Conservation (phyloP, 2,113 vertebrate genomes). For the Oreochromis aureus region DNA sequence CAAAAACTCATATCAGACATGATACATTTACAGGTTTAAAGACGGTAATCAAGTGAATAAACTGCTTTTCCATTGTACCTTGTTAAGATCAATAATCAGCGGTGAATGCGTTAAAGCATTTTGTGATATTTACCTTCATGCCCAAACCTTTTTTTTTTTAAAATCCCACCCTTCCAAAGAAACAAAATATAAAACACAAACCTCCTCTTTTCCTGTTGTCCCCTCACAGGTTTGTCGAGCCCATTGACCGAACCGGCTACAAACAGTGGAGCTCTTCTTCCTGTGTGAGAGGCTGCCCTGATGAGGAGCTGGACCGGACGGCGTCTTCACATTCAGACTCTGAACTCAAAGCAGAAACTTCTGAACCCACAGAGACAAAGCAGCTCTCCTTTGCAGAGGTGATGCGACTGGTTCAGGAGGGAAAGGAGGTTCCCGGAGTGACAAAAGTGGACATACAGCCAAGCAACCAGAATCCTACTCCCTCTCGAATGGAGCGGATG, state of each 20-base stretch:
- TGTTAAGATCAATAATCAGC: background rate
- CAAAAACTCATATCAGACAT: background rate
- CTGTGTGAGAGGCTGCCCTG: background rate
- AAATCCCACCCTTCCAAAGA: background rate
- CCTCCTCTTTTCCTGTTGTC: background rate
- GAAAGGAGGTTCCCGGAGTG: slow-evolving; percentile 69
- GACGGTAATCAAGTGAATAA: background rate
- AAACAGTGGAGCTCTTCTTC: slow-evolving; percentile 26
- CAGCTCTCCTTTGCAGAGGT: slow-evolving; percentile 71
- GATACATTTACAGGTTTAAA: background rate
- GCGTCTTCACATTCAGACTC: background rate
- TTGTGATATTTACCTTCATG: background rate
- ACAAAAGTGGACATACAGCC: slow-evolving; percentile 58
- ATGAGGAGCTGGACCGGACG: background rate
- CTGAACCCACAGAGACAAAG: background rate
- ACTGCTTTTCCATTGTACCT: background rate
- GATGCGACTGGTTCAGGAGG: slow-evolving; percentile 69
- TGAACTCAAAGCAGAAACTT: background rate
- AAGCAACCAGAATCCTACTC: slow-evolving; percentile 63
- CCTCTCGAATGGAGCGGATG: slow-evolving; percentile 63
- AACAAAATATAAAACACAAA: background rate
- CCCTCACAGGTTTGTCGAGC: slow-evolving; percentile 64
- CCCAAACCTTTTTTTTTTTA: background rate
- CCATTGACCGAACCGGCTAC: slow-evolving; percentile 53
- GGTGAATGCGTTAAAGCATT: background rate